Base-by-base conservation (phyloP, 2,797 vertebrate genomes). In the Channa striata region DNA sequence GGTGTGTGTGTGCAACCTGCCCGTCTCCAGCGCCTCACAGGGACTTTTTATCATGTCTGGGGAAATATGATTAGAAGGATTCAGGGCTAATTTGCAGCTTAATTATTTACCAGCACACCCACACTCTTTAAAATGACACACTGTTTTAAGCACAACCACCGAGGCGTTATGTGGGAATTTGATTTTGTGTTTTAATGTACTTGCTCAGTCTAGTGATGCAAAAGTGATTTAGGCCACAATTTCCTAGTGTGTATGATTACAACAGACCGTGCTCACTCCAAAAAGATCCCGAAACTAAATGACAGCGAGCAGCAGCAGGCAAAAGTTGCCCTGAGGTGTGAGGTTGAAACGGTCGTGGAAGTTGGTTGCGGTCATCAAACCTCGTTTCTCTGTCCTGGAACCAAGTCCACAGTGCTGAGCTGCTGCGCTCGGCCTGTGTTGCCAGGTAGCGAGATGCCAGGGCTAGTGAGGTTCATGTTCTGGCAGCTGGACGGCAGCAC, bases 401-500 rank as follows among this genome's bases (percentile, higher is more conserved):
- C 40, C 1, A 13, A 13, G 14, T 23, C 17, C 62, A 19, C 6
- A 6, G 48, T n/a, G 50, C 67, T 68, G 50, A 61, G 19, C 64
- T 25, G 37, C 48, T 72, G 13, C 60, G 61, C 66, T 61, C 51
- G 0, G 64, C 37, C 34, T 16, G 30, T 44, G 2, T 48, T 59
- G 73, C 61, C 36, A 48, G 52, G 68, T 54, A 46, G 68, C 30
- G 5, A 39, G 59, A 71, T 74, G 77, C 78, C 84, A 72, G 65
- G 36, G 36, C 23, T 17, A 25, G 66, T 46, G 16, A 65, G 62
- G 83, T 72, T 74, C 57, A 46, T 54, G 11, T 72, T 49, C 66
- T 89, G 87, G 87, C 87, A 83, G 68, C 68, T 1, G 44, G 72
- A 67, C 65, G 73, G 72, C 75, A 42, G 68, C 66, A 76, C 73